Base-by-base conservation (phyloP, 2,113 vertebrate species). In the Marcusenius ussheri region DNA sequence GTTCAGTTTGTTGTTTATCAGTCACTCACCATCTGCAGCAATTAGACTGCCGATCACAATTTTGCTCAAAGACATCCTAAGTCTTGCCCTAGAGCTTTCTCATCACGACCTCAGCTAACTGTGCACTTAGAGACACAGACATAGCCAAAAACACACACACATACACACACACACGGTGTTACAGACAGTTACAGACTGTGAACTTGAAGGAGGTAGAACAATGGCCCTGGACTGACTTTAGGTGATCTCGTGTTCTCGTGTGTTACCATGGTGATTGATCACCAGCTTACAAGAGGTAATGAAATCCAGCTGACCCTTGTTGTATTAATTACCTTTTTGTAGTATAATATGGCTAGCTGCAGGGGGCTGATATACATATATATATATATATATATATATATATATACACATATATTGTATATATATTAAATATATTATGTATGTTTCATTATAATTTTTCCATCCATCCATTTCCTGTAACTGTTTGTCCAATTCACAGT, bases 91-190 rank as follows among this genome's bases (percentile, higher is more conserved):
- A 35, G 7, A 85, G 83, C 56, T 70, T 62, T 53, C 51, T n/a
- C 50, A 13, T 83, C 31, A 83, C 15, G 3, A 42, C 42, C 74
- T 17, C 80, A 46, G 39, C 6, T 70, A 94, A 93, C 93, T 50
- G 39, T 51, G 24, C 85, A 62, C 84, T 92, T 92, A 92, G 91
- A 88, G 89, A 6, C 86, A 87, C 47, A 84, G 86, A 50, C 62
- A 83, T 31, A 84, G 62, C 56, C 85, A 83, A 45, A 70, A 46
- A 39, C 39, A 39, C 39, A 39, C 39, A 39, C 39, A 42, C 39
- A 39, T 3, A 39, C 39, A 66, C 17, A 45, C 42, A 45, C 42
- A 45, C 42, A 45, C 5, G 3, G 42, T 10, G 7, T 47, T 47
- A 47, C 46, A 47, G 46, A 47, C 45, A 89, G 49, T 66, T 27